Base-by-base conservation (phyloP, 2,113 vertebrate species). In the Chloebia gouldiae region DNA sequence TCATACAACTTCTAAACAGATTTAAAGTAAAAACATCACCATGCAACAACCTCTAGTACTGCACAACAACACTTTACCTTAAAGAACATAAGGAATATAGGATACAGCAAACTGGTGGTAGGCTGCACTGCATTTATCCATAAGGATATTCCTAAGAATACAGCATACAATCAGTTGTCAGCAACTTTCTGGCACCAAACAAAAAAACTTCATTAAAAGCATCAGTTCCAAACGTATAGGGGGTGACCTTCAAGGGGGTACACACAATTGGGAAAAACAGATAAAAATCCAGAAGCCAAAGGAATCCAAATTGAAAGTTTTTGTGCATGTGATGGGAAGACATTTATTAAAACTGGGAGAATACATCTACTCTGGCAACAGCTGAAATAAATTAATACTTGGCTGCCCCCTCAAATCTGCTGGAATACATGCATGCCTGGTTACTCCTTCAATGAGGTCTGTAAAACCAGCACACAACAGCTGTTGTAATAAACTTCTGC, bases 321-420 rank as follows among this genome's bases (percentile, higher is more conserved):
- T 51, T 90, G 59, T 59, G 79, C 70, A 81, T 59, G 71, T 25
- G 47, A 93, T 50, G 50, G 82, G 86, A 97, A 94, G 50, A 50
- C 71, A 73, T 87, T 95, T 96, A 94, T 83, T 92, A 92, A 82
- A 88, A 80, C 3, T 72, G 30, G 42, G 63, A 94, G 88, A 95
- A 90, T 59, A 54, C 31, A 80, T 73, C 79, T 73, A 80, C 42
- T 77, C 54, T 70, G 54, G 31, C 68, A 85, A 78, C 96, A 96
- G 86, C 92, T 94, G 95, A 95, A 93, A 42, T 86, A 57, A 73
- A 96, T 95, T 93, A 96, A 61, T 93, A 90, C 59, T 95, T 96
- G 93, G 90, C 93, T 96, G 82, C 59, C 60, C 82, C 72, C 44
- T 94, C 76, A 83, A 80, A 95, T 86, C 54, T 92, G 50, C 54